Base-by-base conservation (phyloP, 2,113 vertebrate species). In the Tragelaphus imberbis region DNA sequence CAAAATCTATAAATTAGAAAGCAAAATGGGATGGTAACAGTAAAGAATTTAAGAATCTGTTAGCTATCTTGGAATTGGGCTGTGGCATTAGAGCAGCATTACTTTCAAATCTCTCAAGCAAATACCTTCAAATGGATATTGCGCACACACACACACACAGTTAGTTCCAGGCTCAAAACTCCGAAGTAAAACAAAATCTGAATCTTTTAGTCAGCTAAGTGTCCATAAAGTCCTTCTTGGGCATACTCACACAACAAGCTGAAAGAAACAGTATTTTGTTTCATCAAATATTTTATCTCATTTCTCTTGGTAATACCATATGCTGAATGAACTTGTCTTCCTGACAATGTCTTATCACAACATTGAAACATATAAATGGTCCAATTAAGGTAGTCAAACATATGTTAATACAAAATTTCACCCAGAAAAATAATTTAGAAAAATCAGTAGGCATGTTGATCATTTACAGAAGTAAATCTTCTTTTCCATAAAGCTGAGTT, bases 1-100 rank as follows among this genome's bases (percentile, higher is more conserved):
- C 99, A 82, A 99, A 99, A 94, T 99, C 99, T 99, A 91, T 3
- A 68, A 81, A 68, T 98, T 51, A 96, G 6, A 49, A 9, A 91
- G 56, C 68, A 82, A 87, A 90, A 79, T 13, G 27, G 97, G 79
- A 94, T n/a, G 36, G 49, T 56, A 95, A 93, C 30, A 92, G 49
- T 91, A 81, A 87, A 58, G 30, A 91, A 93, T 85, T 68, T 92
- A 85, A 84, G 33, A 90, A 90, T 90, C 51, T 88, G 2, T 61
- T 95, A 90, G 7, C 47, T 33, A 71, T 6, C 8, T 40, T 95
- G 6, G 75, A 95, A 96, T 9, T 94, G 51, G 14, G 16, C 15
- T 65, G 1, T 65, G 13, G 47, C 15, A 49, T 61, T 30, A 82
- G 4, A 40, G 27, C 11, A 91, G 33, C 44, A 58, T 6, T 85